phyloP scores from a whole-genome alignment of 2,888 invertebrate species.

The Orchesellides sinensis region DNA sequence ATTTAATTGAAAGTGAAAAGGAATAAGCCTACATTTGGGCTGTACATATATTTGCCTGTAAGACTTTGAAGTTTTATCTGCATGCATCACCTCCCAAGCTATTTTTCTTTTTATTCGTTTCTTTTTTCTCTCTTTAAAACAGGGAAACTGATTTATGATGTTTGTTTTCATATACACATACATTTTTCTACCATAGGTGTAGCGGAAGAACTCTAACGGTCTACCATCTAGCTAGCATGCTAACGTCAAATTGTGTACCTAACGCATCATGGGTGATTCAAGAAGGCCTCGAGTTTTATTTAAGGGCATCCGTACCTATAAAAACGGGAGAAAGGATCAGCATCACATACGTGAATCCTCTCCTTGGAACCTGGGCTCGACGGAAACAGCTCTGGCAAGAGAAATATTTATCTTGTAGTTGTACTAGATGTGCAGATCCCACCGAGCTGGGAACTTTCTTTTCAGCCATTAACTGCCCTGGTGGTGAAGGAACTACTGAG shows the following conservation, averaged over 20 bases:
- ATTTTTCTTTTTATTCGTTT: not conserved
- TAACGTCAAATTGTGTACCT: constrained; percentile 70
- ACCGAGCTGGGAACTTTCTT: constrained; percentile 69
- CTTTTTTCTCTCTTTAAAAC: not conserved
- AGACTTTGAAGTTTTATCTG: not conserved
- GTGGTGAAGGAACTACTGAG: not conserved
- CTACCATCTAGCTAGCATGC: constrained; percentile 68
- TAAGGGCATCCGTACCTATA: constrained; percentile 69
- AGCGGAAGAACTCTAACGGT: constrained; percentile 46
- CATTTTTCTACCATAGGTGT: constrained; percentile 18
- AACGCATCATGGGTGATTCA: constrained; percentile 72
- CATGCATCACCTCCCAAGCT: not conserved
- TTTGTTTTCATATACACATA: constrained; percentile 17
- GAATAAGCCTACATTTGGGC: not conserved
- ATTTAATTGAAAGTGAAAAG: constrained; percentile 55
- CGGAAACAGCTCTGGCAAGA: constrained; percentile 60
- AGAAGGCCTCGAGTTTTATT: constrained; percentile 67
- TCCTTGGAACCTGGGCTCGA: constrained; percentile 58
- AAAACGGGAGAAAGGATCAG: constrained; percentile 63
- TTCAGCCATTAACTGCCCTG: constrained; percentile 70
- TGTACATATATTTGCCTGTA: not conserved
- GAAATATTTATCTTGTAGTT: constrained; percentile 70
- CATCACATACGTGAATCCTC: constrained; percentile 67
- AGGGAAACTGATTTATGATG: constrained; percentile 49
- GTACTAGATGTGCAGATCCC: constrained; percentile 65